Conservation (phyloP, 64 coral and sea anemone species). For the Stichodactyla helianthus region DNA sequence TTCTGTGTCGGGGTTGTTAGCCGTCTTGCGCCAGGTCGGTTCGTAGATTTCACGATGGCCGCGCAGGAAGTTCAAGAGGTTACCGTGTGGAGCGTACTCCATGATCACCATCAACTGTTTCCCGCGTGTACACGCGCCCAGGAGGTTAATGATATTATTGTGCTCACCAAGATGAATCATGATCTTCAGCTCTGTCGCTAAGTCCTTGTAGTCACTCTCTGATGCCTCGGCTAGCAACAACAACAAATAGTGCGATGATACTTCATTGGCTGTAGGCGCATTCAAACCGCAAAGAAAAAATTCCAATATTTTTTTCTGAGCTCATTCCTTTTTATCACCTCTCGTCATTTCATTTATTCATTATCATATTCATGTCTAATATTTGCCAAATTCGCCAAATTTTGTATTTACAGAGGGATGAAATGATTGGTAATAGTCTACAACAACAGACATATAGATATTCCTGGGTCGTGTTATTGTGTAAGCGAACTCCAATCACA, state of each 20-base stretch:
- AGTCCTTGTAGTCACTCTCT: conserved; percentile 62
- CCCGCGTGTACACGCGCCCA: conserved; percentile 63
- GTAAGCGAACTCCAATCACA: no score
- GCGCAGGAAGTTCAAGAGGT: conserved; percentile 49
- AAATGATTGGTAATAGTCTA: no score
- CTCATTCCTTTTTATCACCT: no score
- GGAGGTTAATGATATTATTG: conserved; percentile 76
- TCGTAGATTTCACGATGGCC: conserved; percentile 61
- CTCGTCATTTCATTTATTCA: no score
- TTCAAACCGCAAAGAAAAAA: neutral
- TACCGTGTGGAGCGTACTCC: conserved; percentile 75
- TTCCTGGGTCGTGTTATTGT: no score
- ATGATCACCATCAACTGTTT: conserved; percentile 62
- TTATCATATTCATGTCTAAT: no score
- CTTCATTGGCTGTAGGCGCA: no score
- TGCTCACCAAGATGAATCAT: conserved; percentile 73
- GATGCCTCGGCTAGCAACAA: conserved; percentile 40
- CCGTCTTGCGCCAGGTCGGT: conserved; percentile 54
- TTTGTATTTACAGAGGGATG: no score
- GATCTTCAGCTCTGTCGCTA: conserved; percentile 72
- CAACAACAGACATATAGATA: no score
- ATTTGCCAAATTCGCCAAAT: no score
- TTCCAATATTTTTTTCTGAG: no score
- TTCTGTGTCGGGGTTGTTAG: conserved; percentile 44
- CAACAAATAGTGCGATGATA: neutral